These are phyloP conservation scores for Drosophila orosa DNA, from an alignment of 1,140 invertebrate species.

Conservation along the genomic window DNA sequence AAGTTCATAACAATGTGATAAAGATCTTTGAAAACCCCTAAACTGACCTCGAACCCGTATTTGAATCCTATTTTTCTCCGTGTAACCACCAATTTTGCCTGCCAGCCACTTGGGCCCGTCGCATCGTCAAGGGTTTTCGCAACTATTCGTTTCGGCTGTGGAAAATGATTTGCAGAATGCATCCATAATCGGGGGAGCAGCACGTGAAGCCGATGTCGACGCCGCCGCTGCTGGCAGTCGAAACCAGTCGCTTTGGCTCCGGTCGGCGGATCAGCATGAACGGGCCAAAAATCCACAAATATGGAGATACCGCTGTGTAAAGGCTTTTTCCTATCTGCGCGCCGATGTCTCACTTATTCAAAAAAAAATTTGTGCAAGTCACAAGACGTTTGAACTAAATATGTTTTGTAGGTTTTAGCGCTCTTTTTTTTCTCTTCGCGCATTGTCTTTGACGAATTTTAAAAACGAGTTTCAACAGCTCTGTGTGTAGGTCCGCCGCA, in stretches of 20 bases:
- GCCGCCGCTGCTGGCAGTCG: not conserved
- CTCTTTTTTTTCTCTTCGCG: conserved; percentile 31
- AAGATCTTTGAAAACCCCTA: not conserved
- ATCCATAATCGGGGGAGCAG: conserved; percentile 46
- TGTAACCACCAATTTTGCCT: conserved; percentile 41
- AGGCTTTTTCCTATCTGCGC: conserved; percentile 16
- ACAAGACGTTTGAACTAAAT: conserved; percentile 72
- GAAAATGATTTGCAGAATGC: conserved; percentile 79
- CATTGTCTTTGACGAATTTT: conserved; percentile 57
- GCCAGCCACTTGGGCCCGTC: conserved; percentile 21
- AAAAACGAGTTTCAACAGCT: conserved; percentile 51
- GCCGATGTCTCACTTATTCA: conserved; percentile 63
- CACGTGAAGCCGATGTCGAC: conserved; percentile 18
- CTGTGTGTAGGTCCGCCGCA: not conserved
- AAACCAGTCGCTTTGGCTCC: conserved; percentile 59
- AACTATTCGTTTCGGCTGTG: conserved; percentile 42
- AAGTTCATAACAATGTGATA: conserved; percentile 8
- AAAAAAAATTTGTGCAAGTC: conserved; percentile 71
- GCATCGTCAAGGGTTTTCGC: conserved; percentile 71
- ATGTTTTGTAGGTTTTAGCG: conserved; percentile 54
- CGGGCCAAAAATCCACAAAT: conserved; percentile 19
- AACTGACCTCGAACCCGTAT: not conserved
- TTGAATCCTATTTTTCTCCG: conserved; percentile 6
- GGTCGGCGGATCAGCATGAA: conserved; percentile 39
- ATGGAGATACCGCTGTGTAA: conserved; percentile 20